Base-by-base conservation (phyloP, 2,113 vertebrate genomes). In the Morone saxatilis region DNA sequence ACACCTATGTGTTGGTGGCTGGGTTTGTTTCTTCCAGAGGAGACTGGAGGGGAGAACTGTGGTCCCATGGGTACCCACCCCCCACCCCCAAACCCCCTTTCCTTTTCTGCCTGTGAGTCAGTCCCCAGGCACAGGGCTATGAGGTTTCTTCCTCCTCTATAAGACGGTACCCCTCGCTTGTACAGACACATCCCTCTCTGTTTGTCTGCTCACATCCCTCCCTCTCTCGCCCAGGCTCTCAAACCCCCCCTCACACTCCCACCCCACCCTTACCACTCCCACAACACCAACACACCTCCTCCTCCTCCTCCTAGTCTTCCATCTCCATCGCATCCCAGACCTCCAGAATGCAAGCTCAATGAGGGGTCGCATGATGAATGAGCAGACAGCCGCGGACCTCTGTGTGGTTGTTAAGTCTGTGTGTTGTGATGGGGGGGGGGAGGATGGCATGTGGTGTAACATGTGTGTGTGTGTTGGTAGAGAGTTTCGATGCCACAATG, bases 311-410 rank as follows among this genome's bases (percentile, higher is more conserved):
- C 81, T 94, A 96, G 91, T 92, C 96, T 95, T 96, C 96, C 95
- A 96, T 95, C 95, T 92, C 94, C 76, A 67, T 87, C 41, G 78
- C 87, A 95, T 97, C 97, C 97, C 80, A 92, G 96, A 88, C 96
- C 96, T 96, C 96, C 96, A 96, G 96, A 95, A 92, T n/a, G 95
- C 96, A 95, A 93, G n/a, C 96, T 96, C 96, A 96, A 96, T 95
- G 96, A 97, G 97, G 96, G 96, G 89, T 91, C 71, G 76, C 82
- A 86, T 98, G 97, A 99, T 97, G 96, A 97, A 98, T 96, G 97
- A 96, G 95, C n/a, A n/a, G n/a, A n/a, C n/a, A n/a, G n/a, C n/a
- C n/a, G 90, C 96, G 91, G 88, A 90, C 85, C 85, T 86, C 61
- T 81, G 81, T 54, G 62, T 87, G 51, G n/a, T n/a, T 73, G 63